Conservation (phyloP, 2,797 vertebrate species). For the Sebastes ruberrimus region DNA sequence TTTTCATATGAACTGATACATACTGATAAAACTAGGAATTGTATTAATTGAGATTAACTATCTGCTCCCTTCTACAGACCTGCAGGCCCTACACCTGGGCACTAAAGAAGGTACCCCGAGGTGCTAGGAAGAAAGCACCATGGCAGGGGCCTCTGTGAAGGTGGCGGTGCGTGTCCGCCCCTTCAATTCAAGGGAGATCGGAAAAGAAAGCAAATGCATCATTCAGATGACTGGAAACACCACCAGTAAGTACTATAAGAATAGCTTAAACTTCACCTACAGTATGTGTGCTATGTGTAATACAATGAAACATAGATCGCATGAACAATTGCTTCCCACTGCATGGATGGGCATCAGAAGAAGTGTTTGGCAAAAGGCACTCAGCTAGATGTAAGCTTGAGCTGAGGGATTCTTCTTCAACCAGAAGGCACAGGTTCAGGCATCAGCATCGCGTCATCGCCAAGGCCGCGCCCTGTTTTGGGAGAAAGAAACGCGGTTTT, state of each 20-base stretch:
- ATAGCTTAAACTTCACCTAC: background rate
- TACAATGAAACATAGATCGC: background rate
- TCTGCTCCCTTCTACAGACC: conserved; percentile 46
- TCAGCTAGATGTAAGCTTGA: background rate
- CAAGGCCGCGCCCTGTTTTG: no score
- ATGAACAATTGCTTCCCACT: background rate
- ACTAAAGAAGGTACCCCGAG: conserved; percentile 45
- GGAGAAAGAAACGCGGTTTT: no score
- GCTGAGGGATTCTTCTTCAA: background rate
- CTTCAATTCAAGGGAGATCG: conserved; percentile 96
- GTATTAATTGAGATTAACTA: background rate
- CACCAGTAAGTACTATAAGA: conserved; percentile 89
- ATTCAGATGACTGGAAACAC: conserved; percentile 99
- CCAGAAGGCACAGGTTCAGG: background rate
- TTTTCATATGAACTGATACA: background rate
- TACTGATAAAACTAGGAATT: background rate
- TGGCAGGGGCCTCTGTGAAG: conserved; percentile 98
- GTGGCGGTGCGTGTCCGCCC: conserved; percentile 98
- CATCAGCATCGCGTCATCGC: no score
- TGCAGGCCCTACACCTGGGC: conserved; percentile 31
- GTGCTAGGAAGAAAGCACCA: conserved; percentile 74
- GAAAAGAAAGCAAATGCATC: conserved; percentile 96
- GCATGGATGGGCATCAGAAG: background rate
- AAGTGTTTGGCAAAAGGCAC: background rate
- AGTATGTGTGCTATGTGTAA: background rate